Evolutionary conservation across 2,888 invertebrate species (phyloP), one percentile per base, ranked within the genome.

Genomic region (Drosophila borborema): DNA sequence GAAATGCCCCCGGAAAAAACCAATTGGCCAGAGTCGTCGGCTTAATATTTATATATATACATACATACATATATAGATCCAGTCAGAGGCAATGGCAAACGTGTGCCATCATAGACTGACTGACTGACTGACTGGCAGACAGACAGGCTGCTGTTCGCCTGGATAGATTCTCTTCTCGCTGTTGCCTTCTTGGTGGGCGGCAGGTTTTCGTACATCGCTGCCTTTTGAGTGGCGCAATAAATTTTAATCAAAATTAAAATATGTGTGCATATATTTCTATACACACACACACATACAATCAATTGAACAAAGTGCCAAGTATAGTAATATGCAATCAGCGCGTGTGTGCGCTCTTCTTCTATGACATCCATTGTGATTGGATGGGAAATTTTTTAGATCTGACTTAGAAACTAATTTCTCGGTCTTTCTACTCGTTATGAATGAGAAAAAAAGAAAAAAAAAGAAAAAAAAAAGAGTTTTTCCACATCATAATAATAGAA

Each of bases 1-100:
- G 89, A 90, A 87, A 86, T 89, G 93, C 90, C 93, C 90, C 93
- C 93, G 93, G 93, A 93, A 93, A 93, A 92, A 92, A 92, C 92
- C 93, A 93, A 93, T 93, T 93, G 92, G 92, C 90, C 72, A 89
- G 91, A 79, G 77, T 91, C 89, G 85, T 91, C 90, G 84, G 91
- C 91, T 92, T 92, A 92, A 92, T 89, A 31, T n/a, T n/a, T 31
- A 49, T 48, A 48, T 48, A 23, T 12, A 14, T 6, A 5, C 5
- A 14, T 38, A 14, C 3, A 36, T 36, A 10, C 12, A 14, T 14
- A 49, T n/a, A 28, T 23, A 23, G 48, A 49, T 31, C 72, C 71
- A 77, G 58, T 69, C 71, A 16, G 72, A 77, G 76, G 64, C 75
- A 86, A 77, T 84, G 63, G 64, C 56, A 75, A 79, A 74, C 76